Conservation (phyloP, 2,888 invertebrate species). For the Orthosia incerta region DNA sequence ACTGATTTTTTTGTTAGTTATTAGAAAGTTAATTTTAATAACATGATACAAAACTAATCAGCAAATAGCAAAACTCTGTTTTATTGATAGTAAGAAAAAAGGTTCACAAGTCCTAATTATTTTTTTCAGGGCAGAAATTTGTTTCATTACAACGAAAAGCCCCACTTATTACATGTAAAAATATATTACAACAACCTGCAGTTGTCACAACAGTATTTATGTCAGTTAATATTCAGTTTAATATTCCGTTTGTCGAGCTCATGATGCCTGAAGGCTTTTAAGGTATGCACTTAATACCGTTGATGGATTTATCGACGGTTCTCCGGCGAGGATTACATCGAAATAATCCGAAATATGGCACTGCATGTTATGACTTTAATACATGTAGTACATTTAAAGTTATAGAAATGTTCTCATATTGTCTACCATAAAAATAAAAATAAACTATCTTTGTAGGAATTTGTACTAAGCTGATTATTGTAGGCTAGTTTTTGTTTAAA, state of each 20-base stretch:
- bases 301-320: conserved; percentile 38
- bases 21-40: no score
- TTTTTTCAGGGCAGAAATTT: conserved; percentile 54
- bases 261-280: conserved; percentile 28
- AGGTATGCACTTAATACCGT: conserved; percentile 31
- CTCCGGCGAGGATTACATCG: conserved; percentile 15
- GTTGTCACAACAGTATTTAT: conserved; percentile 18
- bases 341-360: conserved; percentile 13
- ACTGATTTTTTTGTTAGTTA: no score
- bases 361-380: conserved; percentile 8
- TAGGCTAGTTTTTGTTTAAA: no score
- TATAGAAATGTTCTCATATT: no score
- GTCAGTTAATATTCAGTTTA: conserved; percentile 27
- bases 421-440: no score
- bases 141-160: conserved; percentile 57
- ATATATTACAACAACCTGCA: conserved; percentile 10
- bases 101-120: no score
- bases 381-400: neutral
- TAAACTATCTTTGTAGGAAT: no score
- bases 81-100: no score
- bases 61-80: no score
- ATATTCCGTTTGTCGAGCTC: conserved; percentile 37
- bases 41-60: no score
- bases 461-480: no score
- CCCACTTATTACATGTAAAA: neutral